Conservation (phyloP, 2,797 vertebrate species). For the Pangasius macronema region DNA sequence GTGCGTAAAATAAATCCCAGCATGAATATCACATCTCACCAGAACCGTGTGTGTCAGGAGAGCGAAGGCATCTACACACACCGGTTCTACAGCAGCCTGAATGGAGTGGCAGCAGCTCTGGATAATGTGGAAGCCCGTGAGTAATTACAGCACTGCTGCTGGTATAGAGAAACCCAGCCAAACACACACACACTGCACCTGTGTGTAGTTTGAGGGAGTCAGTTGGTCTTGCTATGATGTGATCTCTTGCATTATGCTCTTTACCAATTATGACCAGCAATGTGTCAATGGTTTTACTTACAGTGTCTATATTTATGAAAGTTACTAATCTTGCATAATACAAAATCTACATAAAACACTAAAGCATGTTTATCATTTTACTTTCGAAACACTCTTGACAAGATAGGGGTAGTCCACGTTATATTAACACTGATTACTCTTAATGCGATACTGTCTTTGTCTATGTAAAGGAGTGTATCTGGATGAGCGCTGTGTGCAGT, state of each 20-base stretch:
- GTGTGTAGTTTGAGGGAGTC: background rate
- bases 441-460: background rate
- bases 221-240: background rate
- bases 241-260: constrained; percentile 1
- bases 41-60: constrained; percentile 75
- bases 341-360: background rate
- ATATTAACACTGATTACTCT: background rate
- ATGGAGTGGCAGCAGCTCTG: constrained; percentile 82
- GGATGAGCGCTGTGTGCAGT: constrained; percentile 74
- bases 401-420: background rate
- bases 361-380: background rate
- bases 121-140: constrained; percentile 87
- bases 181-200: background rate
- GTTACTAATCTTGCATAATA: background rate
- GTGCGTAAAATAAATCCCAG: constrained; percentile 77
- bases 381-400: background rate
- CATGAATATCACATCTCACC: constrained; percentile 75
- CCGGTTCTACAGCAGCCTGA: constrained; percentile 77
- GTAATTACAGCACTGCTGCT: constrained; percentile 49
- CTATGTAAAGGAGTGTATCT: constrained; percentile 77
- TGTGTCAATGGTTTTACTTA: background rate
- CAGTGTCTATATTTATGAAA: background rate
- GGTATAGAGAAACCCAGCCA: background rate
- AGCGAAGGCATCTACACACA: constrained; percentile 77
- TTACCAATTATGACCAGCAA: background rate